phyloP scores from a whole-genome alignment of 2,113 vertebrate species.

The Zapus hudsonius region DNA sequence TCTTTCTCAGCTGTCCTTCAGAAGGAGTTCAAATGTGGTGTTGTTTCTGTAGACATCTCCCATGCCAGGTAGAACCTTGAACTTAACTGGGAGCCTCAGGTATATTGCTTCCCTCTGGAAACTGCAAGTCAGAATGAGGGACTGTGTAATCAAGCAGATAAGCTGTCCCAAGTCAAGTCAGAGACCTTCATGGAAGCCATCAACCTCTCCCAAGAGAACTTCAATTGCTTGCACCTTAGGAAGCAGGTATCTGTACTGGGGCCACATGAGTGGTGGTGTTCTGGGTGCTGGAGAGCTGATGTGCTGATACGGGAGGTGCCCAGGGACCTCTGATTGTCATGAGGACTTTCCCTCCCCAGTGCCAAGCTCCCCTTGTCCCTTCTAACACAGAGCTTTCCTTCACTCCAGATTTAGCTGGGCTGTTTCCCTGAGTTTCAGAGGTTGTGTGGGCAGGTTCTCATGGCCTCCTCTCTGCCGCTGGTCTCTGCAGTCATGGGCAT shows the following conservation, averaged over 20 bases:
- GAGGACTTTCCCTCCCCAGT: not conserved
- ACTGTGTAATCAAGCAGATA: not conserved
- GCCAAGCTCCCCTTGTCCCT: not conserved
- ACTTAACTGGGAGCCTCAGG: not conserved
- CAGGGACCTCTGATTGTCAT: not conserved
- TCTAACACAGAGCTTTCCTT: not conserved
- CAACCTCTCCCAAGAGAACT: not conserved
- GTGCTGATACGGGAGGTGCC: fast-evolving
- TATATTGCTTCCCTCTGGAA: constrained; percentile 21
- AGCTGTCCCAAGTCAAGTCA: not conserved
- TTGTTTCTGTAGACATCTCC: not conserved
- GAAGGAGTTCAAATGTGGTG: not conserved
- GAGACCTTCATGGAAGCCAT: not conserved
- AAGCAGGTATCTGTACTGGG: fast-evolving
- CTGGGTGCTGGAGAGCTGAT: not conserved
- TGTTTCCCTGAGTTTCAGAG: not conserved
- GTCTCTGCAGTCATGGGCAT: constrained; percentile 10
- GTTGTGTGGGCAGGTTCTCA: not conserved
- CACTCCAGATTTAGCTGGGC: not conserved
- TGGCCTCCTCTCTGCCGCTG: not conserved
- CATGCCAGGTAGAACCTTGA: not conserved
- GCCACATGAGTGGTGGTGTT: fast-evolving
- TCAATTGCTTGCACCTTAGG: not conserved
- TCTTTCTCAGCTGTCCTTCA: not conserved
- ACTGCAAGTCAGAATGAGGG: not conserved